A percentile compares a stretch with the other conserved stretches of the same genome.
These are phyloP conservation scores for Nothobranchius furzeri DNA, from an alignment of 2,113 vertebrate species.

Conservation along the genomic window DNA sequence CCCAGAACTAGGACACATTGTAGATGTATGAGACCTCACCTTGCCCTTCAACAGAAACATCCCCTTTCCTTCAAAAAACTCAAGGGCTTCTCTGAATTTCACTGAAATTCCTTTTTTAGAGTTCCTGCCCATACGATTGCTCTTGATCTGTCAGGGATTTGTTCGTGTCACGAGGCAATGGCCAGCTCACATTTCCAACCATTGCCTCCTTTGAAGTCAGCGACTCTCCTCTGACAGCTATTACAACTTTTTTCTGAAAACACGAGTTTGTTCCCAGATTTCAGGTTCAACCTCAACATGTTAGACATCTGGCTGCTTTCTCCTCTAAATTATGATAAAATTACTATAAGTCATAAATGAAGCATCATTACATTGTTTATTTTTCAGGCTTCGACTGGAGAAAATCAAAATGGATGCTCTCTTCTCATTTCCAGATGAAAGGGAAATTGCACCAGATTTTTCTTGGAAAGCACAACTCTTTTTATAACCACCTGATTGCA, in stretches of 20 bases:
- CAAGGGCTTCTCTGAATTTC: slow-evolving; percentile 34
- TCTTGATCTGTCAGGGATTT: slow-evolving; percentile 64
- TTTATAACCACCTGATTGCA: slow-evolving; percentile 19
- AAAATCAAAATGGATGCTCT: slow-evolving; percentile 9
- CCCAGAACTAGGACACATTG: slow-evolving; percentile 17
- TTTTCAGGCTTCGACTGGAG: slow-evolving; percentile 15
- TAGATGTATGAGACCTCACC: slow-evolving; percentile 25
- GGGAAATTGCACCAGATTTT: slow-evolving; percentile 13
- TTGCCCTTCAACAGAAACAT: slow-evolving; percentile 39
- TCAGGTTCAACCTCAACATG: slow-evolving; percentile 29
- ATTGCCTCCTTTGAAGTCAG: slow-evolving; percentile 56
- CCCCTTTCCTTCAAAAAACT: slow-evolving; percentile 25
- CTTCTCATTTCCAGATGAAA: slow-evolving; percentile 11
- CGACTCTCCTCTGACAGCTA: slow-evolving; percentile 44
- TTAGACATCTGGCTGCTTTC: slow-evolving; percentile 42
- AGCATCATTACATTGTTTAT: slow-evolving; percentile 8
- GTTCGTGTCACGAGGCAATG: slow-evolving; percentile 50
- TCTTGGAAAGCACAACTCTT: slow-evolving; percentile 8
- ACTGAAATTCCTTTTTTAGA: slow-evolving; percentile 34
- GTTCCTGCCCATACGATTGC: slow-evolving; percentile 46
- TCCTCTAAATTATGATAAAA: slow-evolving; percentile 33
- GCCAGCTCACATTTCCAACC: slow-evolving; percentile 52
- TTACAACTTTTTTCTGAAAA: slow-evolving; percentile 37
- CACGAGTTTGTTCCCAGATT: slow-evolving; percentile 37
- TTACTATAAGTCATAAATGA: slow-evolving; percentile 1